phyloP scores from a whole-genome alignment of 1,140 invertebrate genomes.

The Neodiprion pinetum region DNA sequence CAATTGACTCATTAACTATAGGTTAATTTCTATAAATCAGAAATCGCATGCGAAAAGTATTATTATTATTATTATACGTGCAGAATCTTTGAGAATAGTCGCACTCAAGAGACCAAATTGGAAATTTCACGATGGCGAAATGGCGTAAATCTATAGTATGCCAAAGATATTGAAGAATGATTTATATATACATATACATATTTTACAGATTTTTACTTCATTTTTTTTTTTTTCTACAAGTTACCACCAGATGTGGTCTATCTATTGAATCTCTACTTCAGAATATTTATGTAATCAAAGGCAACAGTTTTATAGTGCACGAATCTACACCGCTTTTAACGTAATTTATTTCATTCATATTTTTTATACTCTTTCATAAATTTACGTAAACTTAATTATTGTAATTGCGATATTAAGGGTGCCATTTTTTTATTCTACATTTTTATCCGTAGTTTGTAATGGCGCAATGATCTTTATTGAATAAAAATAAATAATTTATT shows the following conservation, averaged over 20 bases:
- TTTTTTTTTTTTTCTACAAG: conserved; percentile 6
- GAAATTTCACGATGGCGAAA: background rate
- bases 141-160: background rate
- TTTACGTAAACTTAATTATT: background rate
- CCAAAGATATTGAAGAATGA: background rate
- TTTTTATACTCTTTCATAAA: background rate
- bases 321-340: background rate
- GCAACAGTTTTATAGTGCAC: conserved; percentile 15
- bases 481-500: conserved; percentile 22
- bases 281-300: conserved; percentile 8
- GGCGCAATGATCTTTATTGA: conserved; percentile 13
- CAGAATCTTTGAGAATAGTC: background rate
- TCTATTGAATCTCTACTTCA: background rate
- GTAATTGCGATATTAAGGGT: conserved; percentile 14
- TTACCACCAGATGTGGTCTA: background rate
- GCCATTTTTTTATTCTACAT: background rate
- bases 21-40: background rate
- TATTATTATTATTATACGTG: background rate
- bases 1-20: background rate
- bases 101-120: background rate
- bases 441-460: conserved; percentile 26
- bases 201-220: background rate
- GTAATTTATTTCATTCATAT: conserved; percentile 5
- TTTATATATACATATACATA: conserved; percentile 8
- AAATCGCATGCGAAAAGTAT: background rate